Evolutionary conservation across 92 coral and sea anemone species (phyloP).

Genomic region (Meandrina meandrites): DNA sequence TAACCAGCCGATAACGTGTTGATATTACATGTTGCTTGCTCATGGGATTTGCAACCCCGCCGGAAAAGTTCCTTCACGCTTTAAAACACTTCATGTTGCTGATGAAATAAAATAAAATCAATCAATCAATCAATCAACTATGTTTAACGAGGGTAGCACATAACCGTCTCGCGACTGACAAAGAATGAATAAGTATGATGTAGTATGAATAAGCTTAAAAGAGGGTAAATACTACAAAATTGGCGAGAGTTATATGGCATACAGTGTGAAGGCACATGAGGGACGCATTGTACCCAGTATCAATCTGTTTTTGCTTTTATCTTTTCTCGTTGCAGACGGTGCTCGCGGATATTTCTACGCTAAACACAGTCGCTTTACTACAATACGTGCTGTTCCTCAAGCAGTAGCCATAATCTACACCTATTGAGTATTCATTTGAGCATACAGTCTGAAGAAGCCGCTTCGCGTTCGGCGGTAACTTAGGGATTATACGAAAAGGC

Average conservation of each 20-base stretch:
- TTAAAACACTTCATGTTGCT: too few species aligned
- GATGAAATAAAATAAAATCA: too few species aligned
- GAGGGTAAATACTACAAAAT: background rate
- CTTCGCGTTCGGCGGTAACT: background rate
- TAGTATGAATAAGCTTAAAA: too few species aligned
- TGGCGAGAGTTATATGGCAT: background rate
- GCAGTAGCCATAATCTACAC: constrained; percentile 13
- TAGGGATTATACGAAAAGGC: background rate
- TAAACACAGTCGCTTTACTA: constrained; percentile 84
- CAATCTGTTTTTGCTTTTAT: background rate
- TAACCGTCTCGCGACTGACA: too few species aligned
- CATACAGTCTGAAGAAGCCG: background rate
- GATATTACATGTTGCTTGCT: background rate
- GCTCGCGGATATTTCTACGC: constrained; percentile 85
- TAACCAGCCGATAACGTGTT: background rate
- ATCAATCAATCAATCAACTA: too few species aligned
- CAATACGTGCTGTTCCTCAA: constrained; percentile 87
- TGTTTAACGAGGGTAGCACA: too few species aligned
- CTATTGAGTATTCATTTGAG: background rate
- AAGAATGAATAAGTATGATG: too few species aligned
- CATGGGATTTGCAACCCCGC: background rate
- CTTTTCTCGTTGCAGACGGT: constrained; percentile 75
- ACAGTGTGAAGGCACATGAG: background rate
- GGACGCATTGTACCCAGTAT: background rate
- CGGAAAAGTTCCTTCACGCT: background rate